These are phyloP conservation scores for Tetramorium simillimum DNA, from an alignment of 1,140 invertebrate species.

Conservation along the genomic window DNA sequence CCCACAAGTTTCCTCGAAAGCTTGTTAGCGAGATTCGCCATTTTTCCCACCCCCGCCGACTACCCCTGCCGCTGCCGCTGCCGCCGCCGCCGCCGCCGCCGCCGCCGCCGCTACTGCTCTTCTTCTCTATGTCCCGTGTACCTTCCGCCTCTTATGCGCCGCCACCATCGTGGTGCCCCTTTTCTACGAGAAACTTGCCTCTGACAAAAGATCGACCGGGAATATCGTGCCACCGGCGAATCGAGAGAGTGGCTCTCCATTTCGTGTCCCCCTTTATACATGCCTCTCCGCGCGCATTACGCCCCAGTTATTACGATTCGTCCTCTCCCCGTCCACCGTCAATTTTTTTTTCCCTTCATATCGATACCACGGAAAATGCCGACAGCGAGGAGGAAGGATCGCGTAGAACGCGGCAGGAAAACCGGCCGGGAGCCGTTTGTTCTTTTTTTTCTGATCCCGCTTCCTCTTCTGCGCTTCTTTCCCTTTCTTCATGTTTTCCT, in stretches of 20 bases:
- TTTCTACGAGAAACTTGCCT: conserved; percentile 41
- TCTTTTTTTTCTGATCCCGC: conserved; percentile 6
- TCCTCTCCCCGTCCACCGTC: conserved; percentile 35
- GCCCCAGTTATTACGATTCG: conserved; percentile 72
- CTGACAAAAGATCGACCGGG: conserved; percentile 69
- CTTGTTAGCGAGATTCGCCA: conserved; percentile 81
- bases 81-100: neutral
- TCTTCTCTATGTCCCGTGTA: conserved; percentile 33
- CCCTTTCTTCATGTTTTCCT: conserved; percentile 34
- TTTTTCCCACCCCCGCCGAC: conserved; percentile 69
- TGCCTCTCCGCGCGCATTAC: conserved; percentile 40
- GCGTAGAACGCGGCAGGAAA: neutral
- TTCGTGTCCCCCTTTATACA: conserved; percentile 13
- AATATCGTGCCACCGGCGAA: conserved; percentile 65
- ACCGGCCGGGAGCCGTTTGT: conserved; percentile 3
- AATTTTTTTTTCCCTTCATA: conserved; percentile 19
- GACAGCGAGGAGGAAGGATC: neutral
- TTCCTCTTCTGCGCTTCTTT: conserved; percentile 9
- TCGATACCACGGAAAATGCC: conserved; percentile 13
- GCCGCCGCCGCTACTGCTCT: conserved; percentile 2
- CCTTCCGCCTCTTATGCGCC: conserved; percentile 55
- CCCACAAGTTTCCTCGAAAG: conserved; percentile 78
- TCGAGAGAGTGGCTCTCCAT: conserved; percentile 64
- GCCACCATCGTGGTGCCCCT: conserved; percentile 55
- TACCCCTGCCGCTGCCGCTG: neutral